phyloP scores from a whole-genome alignment of 2,888 invertebrate species.

The Leptinotarsa rubiginosa region DNA sequence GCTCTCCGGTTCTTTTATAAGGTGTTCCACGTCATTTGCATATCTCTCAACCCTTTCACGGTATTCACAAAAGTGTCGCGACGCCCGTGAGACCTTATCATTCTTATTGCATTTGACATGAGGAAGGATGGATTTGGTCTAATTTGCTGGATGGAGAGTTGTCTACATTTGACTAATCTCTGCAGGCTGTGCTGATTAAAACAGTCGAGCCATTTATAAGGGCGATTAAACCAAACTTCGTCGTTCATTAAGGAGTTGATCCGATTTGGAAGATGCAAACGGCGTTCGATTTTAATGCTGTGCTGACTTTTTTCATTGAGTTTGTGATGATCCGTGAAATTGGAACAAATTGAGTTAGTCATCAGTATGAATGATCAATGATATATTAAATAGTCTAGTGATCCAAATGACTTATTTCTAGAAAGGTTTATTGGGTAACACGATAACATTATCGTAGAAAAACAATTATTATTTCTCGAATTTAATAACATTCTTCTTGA shows the following conservation, averaged over 20 bases:
- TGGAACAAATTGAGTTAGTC: too few species aligned
- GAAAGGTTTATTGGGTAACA: too few species aligned
- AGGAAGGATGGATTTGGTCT: neutral
- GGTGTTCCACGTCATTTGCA: slow-evolving; percentile 8
- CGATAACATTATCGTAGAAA: too few species aligned
- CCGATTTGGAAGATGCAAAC: neutral
- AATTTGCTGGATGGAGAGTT: neutral
- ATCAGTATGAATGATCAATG: too few species aligned
- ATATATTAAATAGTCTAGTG: too few species aligned
- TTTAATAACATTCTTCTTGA: too few species aligned
- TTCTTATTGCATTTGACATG: slow-evolving; percentile 4
- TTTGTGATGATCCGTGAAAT: too few species aligned
- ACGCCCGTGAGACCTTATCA: neutral
- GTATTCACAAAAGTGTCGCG: neutral
- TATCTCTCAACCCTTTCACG: neutral
- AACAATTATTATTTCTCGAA: too few species aligned
- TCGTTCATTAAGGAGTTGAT: slow-evolving; percentile 1
- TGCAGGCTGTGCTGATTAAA: neutral
- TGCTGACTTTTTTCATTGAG: neutral
- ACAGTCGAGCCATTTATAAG: neutral
- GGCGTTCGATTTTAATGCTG: neutral
- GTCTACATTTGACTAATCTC: slow-evolving; percentile 11
- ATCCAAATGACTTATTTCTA: too few species aligned
- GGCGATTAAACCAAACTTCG: slow-evolving; percentile 2
- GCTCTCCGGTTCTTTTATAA: neutral